Conservation (phyloP, 1,140 invertebrate species). For the Pemphigus obesinymphae region DNA sequence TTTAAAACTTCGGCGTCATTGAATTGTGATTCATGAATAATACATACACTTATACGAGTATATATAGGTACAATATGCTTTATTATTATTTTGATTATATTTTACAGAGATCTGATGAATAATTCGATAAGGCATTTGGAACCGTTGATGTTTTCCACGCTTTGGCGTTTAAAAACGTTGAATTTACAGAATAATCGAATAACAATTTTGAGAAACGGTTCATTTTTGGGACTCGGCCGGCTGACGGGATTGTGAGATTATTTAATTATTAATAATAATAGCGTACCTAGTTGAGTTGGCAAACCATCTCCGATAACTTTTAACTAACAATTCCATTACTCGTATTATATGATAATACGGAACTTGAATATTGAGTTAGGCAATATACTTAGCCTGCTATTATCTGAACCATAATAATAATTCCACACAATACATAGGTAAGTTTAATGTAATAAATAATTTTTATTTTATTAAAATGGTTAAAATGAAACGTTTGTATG, state of each 20-base stretch:
- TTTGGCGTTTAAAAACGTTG: constrained; percentile 50
- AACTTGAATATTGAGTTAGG: too few relatives aligned
- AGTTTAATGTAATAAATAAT: too few relatives aligned
- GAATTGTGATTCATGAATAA: too few relatives aligned
- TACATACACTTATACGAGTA: too few relatives aligned
- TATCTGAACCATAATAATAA: too few relatives aligned
- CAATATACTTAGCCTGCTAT: too few relatives aligned
- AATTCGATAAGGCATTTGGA: constrained; percentile 48
- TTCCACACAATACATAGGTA: too few relatives aligned
- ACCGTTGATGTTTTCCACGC: constrained; percentile 48
- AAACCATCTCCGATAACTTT: not conserved
- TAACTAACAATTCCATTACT: not conserved
- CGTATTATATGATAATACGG: not conserved
- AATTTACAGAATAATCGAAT: constrained; percentile 51
- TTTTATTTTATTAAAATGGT: too few relatives aligned
- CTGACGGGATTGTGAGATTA: constrained; percentile 49
- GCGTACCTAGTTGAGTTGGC: not conserved
- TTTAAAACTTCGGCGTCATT: too few relatives aligned
- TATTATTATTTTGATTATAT: too few relatives aligned
- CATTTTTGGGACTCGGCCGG: constrained; percentile 49
- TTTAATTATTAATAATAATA: not conserved
- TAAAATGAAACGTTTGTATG: too few relatives aligned
- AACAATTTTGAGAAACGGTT: constrained; percentile 46
- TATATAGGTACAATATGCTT: too few relatives aligned
- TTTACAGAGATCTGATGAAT: constrained; percentile 49